Conservation (phyloP, 2,113 vertebrate genomes). For the Chaenocephalus aceratus region DNA sequence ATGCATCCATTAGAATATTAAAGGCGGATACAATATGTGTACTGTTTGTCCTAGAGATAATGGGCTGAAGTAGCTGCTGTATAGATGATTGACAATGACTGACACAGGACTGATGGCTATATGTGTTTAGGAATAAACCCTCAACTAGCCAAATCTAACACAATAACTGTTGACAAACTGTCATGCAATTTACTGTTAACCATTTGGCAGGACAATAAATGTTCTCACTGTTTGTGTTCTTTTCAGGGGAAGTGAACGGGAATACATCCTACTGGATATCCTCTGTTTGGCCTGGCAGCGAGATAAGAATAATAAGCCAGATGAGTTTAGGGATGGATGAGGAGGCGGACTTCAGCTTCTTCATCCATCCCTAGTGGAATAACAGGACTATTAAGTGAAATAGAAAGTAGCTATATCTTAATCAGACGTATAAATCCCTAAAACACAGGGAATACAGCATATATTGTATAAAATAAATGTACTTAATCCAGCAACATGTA, state of each 20-base stretch:
- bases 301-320: conserved; percentile 62
- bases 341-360: conserved; percentile 18
- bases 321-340: conserved; percentile 32
- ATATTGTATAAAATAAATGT: neutral
- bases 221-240: conserved; percentile 67
- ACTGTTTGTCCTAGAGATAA: conserved; percentile 24
- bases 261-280: conserved; percentile 79
- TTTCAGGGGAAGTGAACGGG: conserved; percentile 58
- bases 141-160: conserved; percentile 44
- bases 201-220: conserved; percentile 61
- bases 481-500: neutral
- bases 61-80: conserved; percentile 16
- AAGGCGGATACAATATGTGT: neutral
- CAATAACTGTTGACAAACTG: conserved; percentile 58
- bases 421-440: neutral
- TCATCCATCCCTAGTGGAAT: conserved; percentile 18
- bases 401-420: conserved; percentile 12
- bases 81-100: conserved; percentile 21
- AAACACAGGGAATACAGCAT: conserved; percentile 3
- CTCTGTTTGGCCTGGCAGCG: conserved; percentile 63
- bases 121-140: conserved; percentile 26
- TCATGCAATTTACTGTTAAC: conserved; percentile 53
- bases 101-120: neutral
- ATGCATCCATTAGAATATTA: too few species aligned
- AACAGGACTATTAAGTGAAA: neutral